A percentile compares a stretch with the other conserved stretches of the same genome.
Conservation (phyloP, 2,113 vertebrate species). For the Chaenocephalus aceratus region DNA sequence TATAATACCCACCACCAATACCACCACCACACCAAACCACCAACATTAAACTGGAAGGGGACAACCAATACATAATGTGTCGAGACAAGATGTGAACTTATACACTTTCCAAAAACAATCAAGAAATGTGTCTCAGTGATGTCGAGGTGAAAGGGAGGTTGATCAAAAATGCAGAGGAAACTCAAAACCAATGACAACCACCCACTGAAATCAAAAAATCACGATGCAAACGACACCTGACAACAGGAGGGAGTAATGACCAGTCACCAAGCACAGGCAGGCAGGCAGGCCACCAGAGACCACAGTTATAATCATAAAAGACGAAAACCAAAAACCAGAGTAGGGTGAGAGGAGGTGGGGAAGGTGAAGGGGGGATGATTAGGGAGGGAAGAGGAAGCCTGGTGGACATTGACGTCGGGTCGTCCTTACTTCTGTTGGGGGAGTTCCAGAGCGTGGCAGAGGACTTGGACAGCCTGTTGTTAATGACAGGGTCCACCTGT, state of each 20-base stretch:
- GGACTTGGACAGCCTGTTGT: constrained; percentile 98
- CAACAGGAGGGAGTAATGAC: constrained; percentile 70
- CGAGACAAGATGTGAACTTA: constrained; percentile 50
- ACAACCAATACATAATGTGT: constrained; percentile 52
- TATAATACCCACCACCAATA: constrained; percentile 48
- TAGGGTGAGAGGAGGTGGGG: constrained; percentile 23
- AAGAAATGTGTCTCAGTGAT: constrained; percentile 68
- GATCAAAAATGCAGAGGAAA: constrained; percentile 76
- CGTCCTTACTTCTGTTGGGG: constrained; percentile 97
- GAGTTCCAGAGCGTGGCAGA: constrained; percentile 98
- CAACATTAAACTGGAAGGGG: constrained; percentile 53
- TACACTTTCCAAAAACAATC: constrained; percentile 50
- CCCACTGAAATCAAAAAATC: constrained; percentile 71
- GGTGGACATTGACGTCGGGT: constrained; percentile 74
- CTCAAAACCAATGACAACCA: constrained; percentile 70
- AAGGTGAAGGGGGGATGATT: constrained; percentile 50
- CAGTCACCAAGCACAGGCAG: constrained; percentile 84
- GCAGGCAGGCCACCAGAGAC: constrained; percentile 82
- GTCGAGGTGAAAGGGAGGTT: constrained; percentile 62
- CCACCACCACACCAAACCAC: constrained; percentile 61
- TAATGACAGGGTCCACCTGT: constrained; percentile 98
- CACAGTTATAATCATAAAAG: constrained; percentile 61
- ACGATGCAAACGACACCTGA: constrained; percentile 79
- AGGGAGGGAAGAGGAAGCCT: constrained; percentile 48
- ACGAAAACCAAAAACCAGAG: constrained; percentile 66